Percentiles rank a stretch among this genome's conserved stretches.
Conservation (phyloP, 2,113 vertebrate species). For the Columba janthina region DNA sequence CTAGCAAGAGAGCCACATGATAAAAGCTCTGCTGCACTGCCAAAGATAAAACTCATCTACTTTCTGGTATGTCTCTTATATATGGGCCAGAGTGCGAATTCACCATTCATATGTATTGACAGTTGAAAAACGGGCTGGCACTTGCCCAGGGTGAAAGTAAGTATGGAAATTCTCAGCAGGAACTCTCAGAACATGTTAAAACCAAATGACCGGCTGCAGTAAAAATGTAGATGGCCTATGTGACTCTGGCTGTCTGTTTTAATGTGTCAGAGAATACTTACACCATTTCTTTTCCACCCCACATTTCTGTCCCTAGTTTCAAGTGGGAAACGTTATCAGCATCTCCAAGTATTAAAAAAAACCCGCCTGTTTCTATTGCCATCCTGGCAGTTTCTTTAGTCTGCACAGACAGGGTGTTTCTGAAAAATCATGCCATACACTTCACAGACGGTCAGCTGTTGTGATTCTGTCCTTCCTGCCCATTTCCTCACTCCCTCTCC, state of each 20-base stretch:
- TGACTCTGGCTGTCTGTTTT: not conserved
- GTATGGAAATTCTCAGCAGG: not conserved
- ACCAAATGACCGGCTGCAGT: not conserved
- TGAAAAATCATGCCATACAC: conserved; percentile 34
- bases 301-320: not conserved
- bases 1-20: not conserved
- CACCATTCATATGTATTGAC: not conserved
- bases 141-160: not conserved
- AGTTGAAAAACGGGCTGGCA: not conserved
- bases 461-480: conserved; percentile 9
- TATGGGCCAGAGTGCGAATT: not conserved
- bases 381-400: not conserved
- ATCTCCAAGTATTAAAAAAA: not conserved
- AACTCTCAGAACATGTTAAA: not conserved
- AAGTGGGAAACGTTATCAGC: conserved; percentile 2
- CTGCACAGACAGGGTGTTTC: not conserved
- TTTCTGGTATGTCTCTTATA: not conserved
- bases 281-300: not conserved
- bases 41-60: not conserved
- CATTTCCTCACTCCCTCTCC: not conserved
- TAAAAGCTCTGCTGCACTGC: not conserved
- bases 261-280: not conserved
- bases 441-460: not conserved
- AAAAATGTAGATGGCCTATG: not conserved
- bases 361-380: not conserved